A percentile compares a stretch with the other conserved stretches of the same genome.
Evolutionary conservation across 2,888 invertebrate species (phyloP).

Genomic region (Troides aeacus): DNA sequence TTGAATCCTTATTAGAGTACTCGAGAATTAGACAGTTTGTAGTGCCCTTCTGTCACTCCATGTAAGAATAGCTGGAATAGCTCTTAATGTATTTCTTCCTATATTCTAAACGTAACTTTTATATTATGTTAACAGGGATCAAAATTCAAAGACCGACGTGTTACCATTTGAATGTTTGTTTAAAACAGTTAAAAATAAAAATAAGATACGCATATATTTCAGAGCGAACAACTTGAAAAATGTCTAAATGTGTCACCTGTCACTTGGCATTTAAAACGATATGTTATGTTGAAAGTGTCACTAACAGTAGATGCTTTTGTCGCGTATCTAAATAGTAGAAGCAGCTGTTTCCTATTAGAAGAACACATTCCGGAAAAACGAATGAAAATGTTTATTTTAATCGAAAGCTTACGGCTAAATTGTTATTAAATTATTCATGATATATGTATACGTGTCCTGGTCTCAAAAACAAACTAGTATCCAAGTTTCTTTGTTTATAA

Average conservation of each 20-base stretch:
- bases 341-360: slow-evolving; percentile 57
- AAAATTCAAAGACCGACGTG: slow-evolving; percentile 37
- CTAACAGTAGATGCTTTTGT: slow-evolving; percentile 53
- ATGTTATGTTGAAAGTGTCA: slow-evolving; percentile 74
- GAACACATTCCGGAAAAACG: slow-evolving; percentile 12
- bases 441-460: no score
- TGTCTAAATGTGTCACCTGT: slow-evolving; percentile 80
- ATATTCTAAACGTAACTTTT: slow-evolving; percentile 11
- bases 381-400: neutral
- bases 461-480: no score
- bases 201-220: slow-evolving; percentile 65
- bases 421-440: neutral
- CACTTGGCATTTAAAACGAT: slow-evolving; percentile 78
- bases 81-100: slow-evolving; percentile 25
- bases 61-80: slow-evolving; percentile 55
- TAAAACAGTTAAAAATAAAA: slow-evolving; percentile 61
- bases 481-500: no score
- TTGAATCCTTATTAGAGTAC: slow-evolving; percentile 55
- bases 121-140: slow-evolving; percentile 39
- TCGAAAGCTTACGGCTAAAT: neutral
- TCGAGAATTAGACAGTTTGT: slow-evolving; percentile 53
- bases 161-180: slow-evolving; percentile 40
- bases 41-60: slow-evolving; percentile 59
- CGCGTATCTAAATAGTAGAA: slow-evolving; percentile 69
- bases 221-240: slow-evolving; percentile 78